phyloP scores from a whole-genome alignment of 1,140 invertebrate genomes.

The Neodiprion pinetum region DNA sequence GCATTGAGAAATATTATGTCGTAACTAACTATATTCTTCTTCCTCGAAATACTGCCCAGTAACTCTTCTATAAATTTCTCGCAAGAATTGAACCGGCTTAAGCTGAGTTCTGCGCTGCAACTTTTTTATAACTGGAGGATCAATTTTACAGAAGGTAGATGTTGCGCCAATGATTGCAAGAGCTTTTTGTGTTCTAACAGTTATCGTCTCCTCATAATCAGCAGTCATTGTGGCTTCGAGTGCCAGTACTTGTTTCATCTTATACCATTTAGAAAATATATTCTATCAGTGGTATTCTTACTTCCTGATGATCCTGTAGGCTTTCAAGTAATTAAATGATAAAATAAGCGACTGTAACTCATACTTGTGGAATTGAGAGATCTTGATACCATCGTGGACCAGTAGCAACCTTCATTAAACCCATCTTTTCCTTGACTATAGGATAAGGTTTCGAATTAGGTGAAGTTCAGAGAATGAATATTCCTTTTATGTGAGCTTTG shows the following conservation, averaged over 20 bases:
- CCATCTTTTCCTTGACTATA: neutral
- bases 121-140: conserved; percentile 36
- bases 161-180: conserved; percentile 47
- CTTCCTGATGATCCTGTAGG: neutral
- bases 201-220: conserved; percentile 46
- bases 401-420: neutral
- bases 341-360: neutral
- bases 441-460: neutral
- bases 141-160: conserved; percentile 43
- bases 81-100: conserved; percentile 45
- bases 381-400: conserved; percentile 54
- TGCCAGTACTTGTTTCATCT: conserved; percentile 38
- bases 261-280: conserved; percentile 20
- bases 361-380: conserved; percentile 52
- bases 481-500: neutral
- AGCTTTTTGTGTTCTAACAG: conserved; percentile 37
- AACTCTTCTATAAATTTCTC: conserved; percentile 49
- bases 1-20: conserved; percentile 6
- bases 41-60: conserved; percentile 51
- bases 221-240: conserved; percentile 42
- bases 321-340: conserved; percentile 13
- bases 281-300: conserved; percentile 12
- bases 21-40: conserved; percentile 45
- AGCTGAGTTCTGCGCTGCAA: conserved; percentile 35
- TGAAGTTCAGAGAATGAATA: neutral